These are phyloP conservation scores for Chironomus tentans DNA, from an alignment of 2,888 invertebrate genomes.

Conservation along the genomic window DNA sequence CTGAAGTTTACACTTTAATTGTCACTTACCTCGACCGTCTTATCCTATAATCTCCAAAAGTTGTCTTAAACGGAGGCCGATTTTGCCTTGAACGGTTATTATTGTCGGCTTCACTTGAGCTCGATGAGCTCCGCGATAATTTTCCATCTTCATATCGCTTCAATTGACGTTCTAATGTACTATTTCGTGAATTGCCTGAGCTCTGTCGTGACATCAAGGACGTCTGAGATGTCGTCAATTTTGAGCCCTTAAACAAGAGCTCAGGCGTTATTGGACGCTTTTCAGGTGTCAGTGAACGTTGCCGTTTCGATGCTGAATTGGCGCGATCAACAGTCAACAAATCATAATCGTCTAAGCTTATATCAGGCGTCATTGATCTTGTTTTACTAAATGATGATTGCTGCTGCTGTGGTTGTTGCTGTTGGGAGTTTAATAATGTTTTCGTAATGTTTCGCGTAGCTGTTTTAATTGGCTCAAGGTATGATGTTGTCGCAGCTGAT, in stretches of 20 bases:
- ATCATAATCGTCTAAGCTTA: constrained; percentile 32
- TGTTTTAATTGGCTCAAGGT: neutral
- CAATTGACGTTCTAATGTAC: constrained; percentile 39
- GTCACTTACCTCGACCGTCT: constrained; percentile 38
- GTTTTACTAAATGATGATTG: constrained; percentile 32
- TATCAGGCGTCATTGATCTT: constrained; percentile 41
- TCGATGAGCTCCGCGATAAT: constrained; percentile 39
- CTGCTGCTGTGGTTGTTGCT: constrained; percentile 9
- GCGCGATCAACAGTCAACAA: constrained; percentile 38
- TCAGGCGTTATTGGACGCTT: constrained; percentile 41
- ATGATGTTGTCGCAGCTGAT: constrained; percentile 19
- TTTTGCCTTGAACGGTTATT: constrained; percentile 33
- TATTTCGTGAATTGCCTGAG: constrained; percentile 38
- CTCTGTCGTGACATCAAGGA: constrained; percentile 39
- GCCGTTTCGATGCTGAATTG: constrained; percentile 35
- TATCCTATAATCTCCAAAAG: constrained; percentile 39
- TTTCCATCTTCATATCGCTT: constrained; percentile 36
- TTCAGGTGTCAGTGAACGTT: constrained; percentile 41
- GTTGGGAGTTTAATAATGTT: constrained; percentile 22
- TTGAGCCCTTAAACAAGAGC: constrained; percentile 16
- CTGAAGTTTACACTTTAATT: constrained; percentile 3
- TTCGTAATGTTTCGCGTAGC: constrained; percentile 22
- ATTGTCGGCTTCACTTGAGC: constrained; percentile 42
- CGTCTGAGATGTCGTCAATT: constrained; percentile 16
- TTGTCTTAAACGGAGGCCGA: constrained; percentile 33